Evolutionary conservation across 2,113 vertebrate genomes (phyloP), one percentile per base, ranked within the genome.

Genomic region (Gallinago paraguaiae): DNA sequence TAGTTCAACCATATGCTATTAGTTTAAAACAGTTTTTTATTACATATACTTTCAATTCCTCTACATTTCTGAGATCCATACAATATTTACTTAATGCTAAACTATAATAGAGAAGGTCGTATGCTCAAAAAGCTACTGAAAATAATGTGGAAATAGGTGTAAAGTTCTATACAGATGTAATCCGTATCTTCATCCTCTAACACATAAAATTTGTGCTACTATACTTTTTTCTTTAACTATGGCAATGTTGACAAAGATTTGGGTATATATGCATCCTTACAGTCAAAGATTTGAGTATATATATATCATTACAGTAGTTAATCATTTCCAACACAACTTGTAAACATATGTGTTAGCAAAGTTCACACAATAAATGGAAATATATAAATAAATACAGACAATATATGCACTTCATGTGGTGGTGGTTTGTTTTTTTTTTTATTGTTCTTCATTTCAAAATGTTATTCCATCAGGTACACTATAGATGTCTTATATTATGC

Each of bases 361-460:
- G 17, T 64, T 71, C 28, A 76, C 16, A 11, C 16, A 53, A 53
- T 12, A 85, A 79, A 51, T 10, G 4, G 20, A 53, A 79, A 77
- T 12, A 19, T 23, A 30, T 7, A 39, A 57, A 53, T n/a, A 51
- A 24, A 69, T 27, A 35, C 3, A n/a, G 27, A 17, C 4, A 30
- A 28, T 11, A 43, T 1, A 17, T 20, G 8, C 6, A 35, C 4
- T 80, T 80, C 3, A 0, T 24, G 7, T 31, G 18, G 22, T 45
- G 13, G 6, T 41, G 41, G 12, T 43, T 43, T 15, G 2, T 0
- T 28, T 54, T 17, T 4, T 25, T 74, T 60, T 3, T 48, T 20
- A 45, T 35, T 61, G 37, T 31, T 31, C 45, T 70, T n/a, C 1
- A n/a, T 70, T 77, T 83, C 31, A 68, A 70, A 89, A 56, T 13